Base-by-base conservation (phyloP, 1,140 invertebrate genomes). In the Phortica variegata region DNA sequence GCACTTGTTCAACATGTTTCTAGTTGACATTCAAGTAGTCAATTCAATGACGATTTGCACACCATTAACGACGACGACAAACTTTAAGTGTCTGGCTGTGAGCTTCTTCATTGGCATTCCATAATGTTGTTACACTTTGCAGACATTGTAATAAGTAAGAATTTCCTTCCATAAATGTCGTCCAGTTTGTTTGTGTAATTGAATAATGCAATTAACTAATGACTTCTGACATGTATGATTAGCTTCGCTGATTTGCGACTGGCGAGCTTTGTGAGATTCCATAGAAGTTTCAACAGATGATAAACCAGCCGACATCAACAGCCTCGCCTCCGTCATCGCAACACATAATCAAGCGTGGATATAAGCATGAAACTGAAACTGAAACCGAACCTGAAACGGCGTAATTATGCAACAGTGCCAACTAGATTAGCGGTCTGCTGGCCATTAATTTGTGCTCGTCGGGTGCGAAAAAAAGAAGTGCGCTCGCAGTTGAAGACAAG, bases 401-500 rank as follows among this genome's bases (percentile, higher is more conserved):
- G n/a, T 50, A 66, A 68, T 66, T 66, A 66, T 66, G 68, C 62
- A 68, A 66, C 56, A 49, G 50, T 52, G 56, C 43, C 62, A 66
- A 66, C 63, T 68, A 57, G 63, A 66, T 66, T 66, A 68, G 53
- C n/a, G n/a, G n/a, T n/a, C n/a, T n/a, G n/a, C 54, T 62, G 56
- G 46, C 44, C 45, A 48, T 50, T 66, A 62, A 62, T 65, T 62
- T 66, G 62, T n/a, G n/a, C n/a, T n/a, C n/a, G n/a, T n/a, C n/a
- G n/a, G n/a, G 63, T 68, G 63, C 60, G 60, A 55, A 63, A 54
- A 63, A 63, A 56, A 53, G 53, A 52, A 39, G 46, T 45, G 34
- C 16, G 8, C 42, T 47, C 18, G 17, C n/a, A 21, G 21, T 15
- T 15, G 6, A 12, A 6, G 12, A 29, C 26, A 34, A 34, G 13